Base-by-base conservation (phyloP, 1,140 invertebrate genomes). In the Drosophila nasuta region DNA sequence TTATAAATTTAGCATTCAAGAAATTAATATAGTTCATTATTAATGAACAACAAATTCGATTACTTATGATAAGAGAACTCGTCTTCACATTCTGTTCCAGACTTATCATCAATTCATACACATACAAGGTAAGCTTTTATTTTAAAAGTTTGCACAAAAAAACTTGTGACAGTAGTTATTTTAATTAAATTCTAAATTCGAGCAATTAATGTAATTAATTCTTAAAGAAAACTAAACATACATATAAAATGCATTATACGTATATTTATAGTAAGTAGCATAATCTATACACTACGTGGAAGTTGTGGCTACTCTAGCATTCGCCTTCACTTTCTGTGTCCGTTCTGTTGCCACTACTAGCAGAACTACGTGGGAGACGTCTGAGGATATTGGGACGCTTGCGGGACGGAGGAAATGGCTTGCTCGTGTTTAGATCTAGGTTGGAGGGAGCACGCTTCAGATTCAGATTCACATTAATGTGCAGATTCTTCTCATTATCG, bases 371-470 rank as follows among this genome's bases (percentile, higher is more conserved):
- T 17, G 75, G 81, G 17, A 68, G 72, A 38, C 79, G 54, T 25
- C 66, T 56, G 1, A 86, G 71, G 41, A 86, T 86, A 30, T 87
- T 86, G 4, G 82, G 82, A 1, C 71, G 70, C 20, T 62, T 76
- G 20, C n/a, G 56, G 43, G 20, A 43, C 8, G 25, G 7, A 1
- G 10, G 1, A 15, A 11, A n/a, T 20, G 11, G 11, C 5, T 45
- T 56, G 1, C 41, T 15, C 54, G 20, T 3, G 20, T 3, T 25
- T 3, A 86, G 43, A 15, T 85, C 67, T 11, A 52, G 49, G 43
- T 57, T 67, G 13, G 80, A 82, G 5, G 45, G 30, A 7, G 62
- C 35, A 4, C 82, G 73, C 41, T 82, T 82, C 0, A 77, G 28
- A 48, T 41, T 68, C 17, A 38, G 57, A 33, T 8, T 33, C 7